Conservation (phyloP, 2,113 vertebrate genomes). For the Phalacrocorax aristotelis region DNA sequence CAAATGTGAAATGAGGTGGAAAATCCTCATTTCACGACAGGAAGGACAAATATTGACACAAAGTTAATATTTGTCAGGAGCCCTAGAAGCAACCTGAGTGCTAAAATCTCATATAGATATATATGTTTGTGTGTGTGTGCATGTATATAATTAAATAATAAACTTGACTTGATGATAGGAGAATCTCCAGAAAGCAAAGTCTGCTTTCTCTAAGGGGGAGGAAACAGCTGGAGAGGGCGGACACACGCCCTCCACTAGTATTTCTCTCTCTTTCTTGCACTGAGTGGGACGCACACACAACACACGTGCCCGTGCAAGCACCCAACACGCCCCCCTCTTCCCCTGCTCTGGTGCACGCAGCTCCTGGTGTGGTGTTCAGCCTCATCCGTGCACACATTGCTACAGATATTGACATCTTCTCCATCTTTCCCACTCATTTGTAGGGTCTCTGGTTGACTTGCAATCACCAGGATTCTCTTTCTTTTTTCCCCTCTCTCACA, state of each 20-base stretch:
- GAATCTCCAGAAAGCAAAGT: neutral
- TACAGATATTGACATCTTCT: neutral
- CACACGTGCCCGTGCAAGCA: accelerated
- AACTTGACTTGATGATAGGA: neutral
- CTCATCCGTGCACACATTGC: neutral
- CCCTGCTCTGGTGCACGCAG: neutral
- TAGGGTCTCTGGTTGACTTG: accelerated
- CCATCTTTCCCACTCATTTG: neutral
- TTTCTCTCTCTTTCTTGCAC: neutral
- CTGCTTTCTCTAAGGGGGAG: neutral
- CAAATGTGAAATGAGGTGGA: slow-evolving; percentile 84
- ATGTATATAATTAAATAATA: slow-evolving; percentile 33
- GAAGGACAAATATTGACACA: slow-evolving; percentile 84
- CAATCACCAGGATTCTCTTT: neutral
- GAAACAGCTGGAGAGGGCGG: neutral
- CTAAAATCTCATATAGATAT: slow-evolving; percentile 5
- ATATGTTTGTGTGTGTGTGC: neutral
- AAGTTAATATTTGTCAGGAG: slow-evolving; percentile 79
- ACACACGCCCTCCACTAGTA: accelerated
- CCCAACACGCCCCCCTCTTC: neutral
- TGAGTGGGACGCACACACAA: neutral
- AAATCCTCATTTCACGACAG: slow-evolving; percentile 85
- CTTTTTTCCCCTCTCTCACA: neutral
- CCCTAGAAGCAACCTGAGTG: slow-evolving; percentile 72
- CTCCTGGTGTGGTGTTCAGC: accelerated